Base-by-base conservation (phyloP, 2,113 vertebrate genomes). In the Gallinago jamesoni region DNA sequence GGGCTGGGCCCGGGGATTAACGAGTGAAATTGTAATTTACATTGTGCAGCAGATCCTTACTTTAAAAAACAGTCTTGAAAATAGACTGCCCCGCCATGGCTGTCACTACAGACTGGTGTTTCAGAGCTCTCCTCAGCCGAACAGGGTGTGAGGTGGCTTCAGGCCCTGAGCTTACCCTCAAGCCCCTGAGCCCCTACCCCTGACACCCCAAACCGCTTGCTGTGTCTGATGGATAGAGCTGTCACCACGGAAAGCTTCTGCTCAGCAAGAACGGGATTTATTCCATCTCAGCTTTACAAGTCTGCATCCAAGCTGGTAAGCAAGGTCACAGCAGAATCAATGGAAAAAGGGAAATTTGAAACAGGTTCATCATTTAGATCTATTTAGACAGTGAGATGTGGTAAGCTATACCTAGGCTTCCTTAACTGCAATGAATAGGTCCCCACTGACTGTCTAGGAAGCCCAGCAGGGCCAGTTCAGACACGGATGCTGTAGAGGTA, bases 121-220 rank as follows among this genome's bases (percentile, higher is more conserved):
- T 25, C 2, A 7, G 30, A 22, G 33, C 57, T 25, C 17, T 23
- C 37, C 28, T 7, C 19, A 2, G 2, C 13, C 5, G 6, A 8
- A 0, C 7, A 4, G 35, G 19, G 28, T 23, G 25, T 12, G 52
- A 48, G 70, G 50, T 3, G 41, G 22, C 4, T 1, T 2, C 11
- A 35, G 1, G 12, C 50, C 57, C 63, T 4, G 25, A 5, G 66
- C 25, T 59, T 9, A 24, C 39, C 52, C 53, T 47, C 85, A 4
- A 0, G 47, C 6, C 4, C 21, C 41, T 6, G n/a, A n/a, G 47
- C 47, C 8, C n/a, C 1, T 6, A 16, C 8, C 1, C 37, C 62
- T 16, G 59, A 14, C 59, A 3, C 52, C 52, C 60, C 77, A 12
- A 16, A 25, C 25, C 19, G 0, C 64, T 13, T 7, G 23, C 15